Conservation (phyloP, 2,888 invertebrate genomes). For the Lepidochrysops patricia region DNA sequence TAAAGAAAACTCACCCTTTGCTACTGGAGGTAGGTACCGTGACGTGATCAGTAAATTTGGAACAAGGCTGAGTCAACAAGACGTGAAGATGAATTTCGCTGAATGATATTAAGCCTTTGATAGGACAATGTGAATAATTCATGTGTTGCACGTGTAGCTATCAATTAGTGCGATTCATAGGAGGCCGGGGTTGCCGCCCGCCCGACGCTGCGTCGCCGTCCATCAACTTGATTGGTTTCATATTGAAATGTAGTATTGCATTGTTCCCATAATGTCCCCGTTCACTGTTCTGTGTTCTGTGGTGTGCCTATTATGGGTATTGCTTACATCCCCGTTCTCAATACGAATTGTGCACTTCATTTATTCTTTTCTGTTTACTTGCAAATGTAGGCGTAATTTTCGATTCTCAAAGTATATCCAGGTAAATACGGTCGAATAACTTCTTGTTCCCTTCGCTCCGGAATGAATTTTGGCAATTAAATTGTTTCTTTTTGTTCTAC, state of each 20-base stretch:
- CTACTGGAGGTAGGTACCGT: no score
- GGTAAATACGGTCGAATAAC: neutral
- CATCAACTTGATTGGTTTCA: constrained; percentile 59
- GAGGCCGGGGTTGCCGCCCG: constrained; percentile 11
- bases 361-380: neutral
- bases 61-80: neutral
- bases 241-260: constrained; percentile 28
- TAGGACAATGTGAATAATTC: constrained; percentile 32
- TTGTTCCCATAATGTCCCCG: constrained; percentile 14
- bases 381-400: neutral
- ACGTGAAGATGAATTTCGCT: constrained; percentile 2
- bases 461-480: neutral
- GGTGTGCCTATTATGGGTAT: neutral
- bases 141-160: constrained; percentile 37
- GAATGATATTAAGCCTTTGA: constrained; percentile 7
- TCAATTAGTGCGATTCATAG: constrained; percentile 42
- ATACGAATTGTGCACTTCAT: neutral
- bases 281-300: neutral
- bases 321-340: neutral
- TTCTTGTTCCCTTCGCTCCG: neutral
- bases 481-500: constrained; percentile 1
- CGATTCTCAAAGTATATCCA: neutral
- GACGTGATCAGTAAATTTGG: neutral
- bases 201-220: constrained; percentile 26
- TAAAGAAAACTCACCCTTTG: no score